A percentile compares a stretch with the other conserved stretches of the same genome.
Conservation (phyloP, 2,797 vertebrate genomes). For the Smutsia temminckii region DNA sequence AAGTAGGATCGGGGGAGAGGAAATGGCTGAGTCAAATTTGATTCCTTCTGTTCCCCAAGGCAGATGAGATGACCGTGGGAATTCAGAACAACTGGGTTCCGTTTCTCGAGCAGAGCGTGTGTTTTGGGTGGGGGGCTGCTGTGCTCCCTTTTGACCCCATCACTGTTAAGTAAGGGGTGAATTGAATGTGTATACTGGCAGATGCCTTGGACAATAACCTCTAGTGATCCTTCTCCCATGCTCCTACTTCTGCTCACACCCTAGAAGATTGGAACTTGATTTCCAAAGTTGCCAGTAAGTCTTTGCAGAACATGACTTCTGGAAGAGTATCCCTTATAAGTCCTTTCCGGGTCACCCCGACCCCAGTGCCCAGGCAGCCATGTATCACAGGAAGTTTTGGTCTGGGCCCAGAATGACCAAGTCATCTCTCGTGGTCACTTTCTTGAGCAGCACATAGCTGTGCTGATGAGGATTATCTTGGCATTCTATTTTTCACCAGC, state of each 20-base stretch:
- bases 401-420: background rate
- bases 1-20: background rate
- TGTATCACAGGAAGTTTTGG: background rate
- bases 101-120: background rate
- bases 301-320: background rate
- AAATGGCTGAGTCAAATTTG: background rate
- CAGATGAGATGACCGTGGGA: background rate
- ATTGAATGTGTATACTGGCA: background rate
- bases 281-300: background rate
- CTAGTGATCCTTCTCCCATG: background rate
- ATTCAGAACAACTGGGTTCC: background rate
- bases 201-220: background rate
- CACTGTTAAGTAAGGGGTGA: background rate
- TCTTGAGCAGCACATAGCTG: background rate
- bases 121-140: background rate
- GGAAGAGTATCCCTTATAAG: background rate
- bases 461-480: background rate
- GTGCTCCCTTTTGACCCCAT: background rate
- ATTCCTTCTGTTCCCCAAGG: background rate
- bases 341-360: background rate
- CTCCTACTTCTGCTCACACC: background rate
- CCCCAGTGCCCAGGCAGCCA: fast-evolving
- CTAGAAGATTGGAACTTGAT: background rate
- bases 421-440: background rate
- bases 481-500: background rate